Evolutionary conservation across 1,140 invertebrate species (phyloP).

Genomic region (Colletes gigas): DNA sequence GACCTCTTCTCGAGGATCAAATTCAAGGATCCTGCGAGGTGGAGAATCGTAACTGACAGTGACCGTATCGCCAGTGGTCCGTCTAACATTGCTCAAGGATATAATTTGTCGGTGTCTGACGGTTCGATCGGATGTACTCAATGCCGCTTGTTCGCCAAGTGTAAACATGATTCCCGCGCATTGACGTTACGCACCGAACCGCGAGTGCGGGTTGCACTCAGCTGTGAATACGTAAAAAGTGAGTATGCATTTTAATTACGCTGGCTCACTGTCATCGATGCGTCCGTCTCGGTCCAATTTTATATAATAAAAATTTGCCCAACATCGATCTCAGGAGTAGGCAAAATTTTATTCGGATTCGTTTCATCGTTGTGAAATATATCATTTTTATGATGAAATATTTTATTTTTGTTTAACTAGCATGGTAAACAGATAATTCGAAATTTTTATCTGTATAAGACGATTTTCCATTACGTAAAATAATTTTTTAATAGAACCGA

Average conservation of each 20-base stretch:
- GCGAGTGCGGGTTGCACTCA: conserved; percentile 40
- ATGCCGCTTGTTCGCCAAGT: conserved; percentile 68
- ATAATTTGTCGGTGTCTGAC: background rate
- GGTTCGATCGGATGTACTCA: conserved; percentile 48
- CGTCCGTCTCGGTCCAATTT: too few species aligned
- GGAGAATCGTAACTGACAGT: background rate
- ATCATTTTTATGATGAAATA: too few species aligned
- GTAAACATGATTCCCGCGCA: conserved; percentile 71
- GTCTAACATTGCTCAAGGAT: background rate
- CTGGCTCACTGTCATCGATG: too few species aligned
- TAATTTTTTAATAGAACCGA: too few species aligned
- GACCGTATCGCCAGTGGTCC: background rate
- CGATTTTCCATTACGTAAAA: too few species aligned
- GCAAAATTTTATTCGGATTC: background rate
- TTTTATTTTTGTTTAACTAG: too few species aligned
- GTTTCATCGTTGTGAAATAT: too few species aligned
- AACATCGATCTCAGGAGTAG: too few species aligned
- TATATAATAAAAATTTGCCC: too few species aligned
- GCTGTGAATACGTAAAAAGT: conserved; percentile 46
- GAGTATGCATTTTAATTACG: conserved; percentile 28
- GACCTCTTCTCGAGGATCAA: too few species aligned
- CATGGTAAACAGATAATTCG: too few species aligned
- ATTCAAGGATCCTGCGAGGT: background rate
- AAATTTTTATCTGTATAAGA: too few species aligned
- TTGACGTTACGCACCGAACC: conserved; percentile 57